These are phyloP conservation scores for Diplogasteroides magnus DNA, from an alignment of 1,140 invertebrate genomes.

Conservation along the genomic window DNA sequence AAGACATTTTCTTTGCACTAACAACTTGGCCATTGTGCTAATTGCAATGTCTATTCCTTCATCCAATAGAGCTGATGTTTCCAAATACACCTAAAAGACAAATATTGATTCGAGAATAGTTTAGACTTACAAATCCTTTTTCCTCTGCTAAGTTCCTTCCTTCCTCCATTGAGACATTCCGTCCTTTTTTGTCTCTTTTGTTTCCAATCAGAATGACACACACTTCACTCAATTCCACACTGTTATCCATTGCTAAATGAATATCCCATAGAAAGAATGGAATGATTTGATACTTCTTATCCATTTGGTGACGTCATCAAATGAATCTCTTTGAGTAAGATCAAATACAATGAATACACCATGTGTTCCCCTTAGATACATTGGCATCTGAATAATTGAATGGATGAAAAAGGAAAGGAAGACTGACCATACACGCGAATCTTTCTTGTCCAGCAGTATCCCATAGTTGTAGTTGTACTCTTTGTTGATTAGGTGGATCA, in stretches of 20 bases:
- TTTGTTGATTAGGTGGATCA: slow-evolving; percentile 64
- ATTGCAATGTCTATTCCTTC: background rate
- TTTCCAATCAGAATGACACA: background rate
- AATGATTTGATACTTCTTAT: no score
- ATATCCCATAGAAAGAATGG: no score
- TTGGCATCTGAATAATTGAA: background rate
- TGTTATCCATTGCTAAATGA: background rate
- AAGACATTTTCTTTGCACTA: no score
- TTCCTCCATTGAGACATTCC: background rate
- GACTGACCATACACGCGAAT: slow-evolving; percentile 77
- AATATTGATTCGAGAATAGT: background rate
- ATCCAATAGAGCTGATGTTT: background rate
- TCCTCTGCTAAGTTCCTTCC: background rate
- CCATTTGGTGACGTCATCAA: background rate
- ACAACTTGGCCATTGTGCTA: background rate
- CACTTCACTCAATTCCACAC: background rate
- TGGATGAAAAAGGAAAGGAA: background rate
- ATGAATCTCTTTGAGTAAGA: background rate
- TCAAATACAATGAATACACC: background rate
- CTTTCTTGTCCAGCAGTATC: slow-evolving; percentile 66
- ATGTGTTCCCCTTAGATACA: background rate
- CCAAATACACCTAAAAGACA: background rate
- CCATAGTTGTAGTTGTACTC: slow-evolving; percentile 96
- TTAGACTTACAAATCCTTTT: background rate
- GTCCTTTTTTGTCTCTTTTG: background rate